Conservation (phyloP, 2,888 invertebrate species). For the Pseudolycoriella hygida region DNA sequence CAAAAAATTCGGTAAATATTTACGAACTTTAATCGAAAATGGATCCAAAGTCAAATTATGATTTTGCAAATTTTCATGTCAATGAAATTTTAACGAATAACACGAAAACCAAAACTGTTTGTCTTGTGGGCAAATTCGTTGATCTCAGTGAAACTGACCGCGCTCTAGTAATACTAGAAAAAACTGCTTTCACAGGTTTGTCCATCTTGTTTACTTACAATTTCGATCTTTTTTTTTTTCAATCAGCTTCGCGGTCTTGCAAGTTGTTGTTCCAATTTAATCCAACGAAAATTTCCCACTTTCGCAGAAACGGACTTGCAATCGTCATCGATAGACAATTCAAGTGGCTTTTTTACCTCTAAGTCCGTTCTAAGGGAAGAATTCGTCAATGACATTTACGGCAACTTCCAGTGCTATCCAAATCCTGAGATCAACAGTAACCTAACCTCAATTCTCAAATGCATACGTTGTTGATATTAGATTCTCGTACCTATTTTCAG, state of each 20-base stretch:
- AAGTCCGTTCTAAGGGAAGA: constrained; percentile 40
- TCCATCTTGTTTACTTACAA: constrained; percentile 16
- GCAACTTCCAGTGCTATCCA: constrained; percentile 58
- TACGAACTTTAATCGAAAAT: not conserved
- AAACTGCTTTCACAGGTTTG: constrained; percentile 49
- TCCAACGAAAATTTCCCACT: too few species aligned
- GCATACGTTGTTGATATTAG: too few species aligned
- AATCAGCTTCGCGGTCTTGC: too few species aligned
- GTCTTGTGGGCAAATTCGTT: constrained; percentile 48
- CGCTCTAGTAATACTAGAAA: constrained; percentile 63
- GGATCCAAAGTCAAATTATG: constrained; percentile 39
- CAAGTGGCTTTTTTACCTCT: constrained; percentile 38
- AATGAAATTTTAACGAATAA: constrained; percentile 53
- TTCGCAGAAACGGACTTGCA: too few species aligned
- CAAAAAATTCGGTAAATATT: not conserved
- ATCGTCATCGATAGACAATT: constrained; percentile 22
- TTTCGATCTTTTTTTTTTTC: not conserved
- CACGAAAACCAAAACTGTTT: constrained; percentile 50
- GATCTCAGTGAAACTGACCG: constrained; percentile 32
- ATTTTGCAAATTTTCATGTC: constrained; percentile 47
- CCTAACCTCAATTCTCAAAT: constrained; percentile 15
- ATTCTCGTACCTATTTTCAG: constrained; percentile 38
- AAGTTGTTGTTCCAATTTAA: too few species aligned
- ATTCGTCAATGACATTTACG: constrained; percentile 73
- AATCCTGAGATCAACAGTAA: constrained; percentile 43